Evolutionary conservation across 2,797 vertebrate genomes (phyloP).

Genomic region (Morus bassanus): DNA sequence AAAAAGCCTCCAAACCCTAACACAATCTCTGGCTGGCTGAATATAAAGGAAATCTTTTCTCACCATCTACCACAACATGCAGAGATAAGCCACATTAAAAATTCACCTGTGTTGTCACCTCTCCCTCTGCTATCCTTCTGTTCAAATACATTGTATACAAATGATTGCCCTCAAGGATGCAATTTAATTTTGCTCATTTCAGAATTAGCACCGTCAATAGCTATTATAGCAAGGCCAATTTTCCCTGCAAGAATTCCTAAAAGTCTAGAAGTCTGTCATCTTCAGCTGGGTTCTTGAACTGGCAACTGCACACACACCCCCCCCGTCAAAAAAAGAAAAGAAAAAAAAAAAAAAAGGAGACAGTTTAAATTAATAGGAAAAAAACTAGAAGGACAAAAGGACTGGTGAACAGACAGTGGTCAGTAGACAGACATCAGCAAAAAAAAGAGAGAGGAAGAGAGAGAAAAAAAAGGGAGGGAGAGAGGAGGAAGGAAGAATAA

Average conservation of each 20-base stretch:
- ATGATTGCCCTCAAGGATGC: conserved; percentile 32
- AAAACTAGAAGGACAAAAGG: neutral
- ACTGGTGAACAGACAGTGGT: neutral
- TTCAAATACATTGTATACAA: conserved; percentile 47
- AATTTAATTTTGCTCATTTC: conserved; percentile 68
- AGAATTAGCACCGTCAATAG: conserved; percentile 54
- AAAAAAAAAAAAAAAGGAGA: neutral
- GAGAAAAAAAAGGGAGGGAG: neutral
- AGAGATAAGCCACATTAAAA: conserved; percentile 45
- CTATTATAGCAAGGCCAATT: conserved; percentile 62
- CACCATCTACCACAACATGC: conserved; percentile 14
- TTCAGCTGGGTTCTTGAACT: conserved; percentile 41
- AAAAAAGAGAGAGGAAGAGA: neutral
- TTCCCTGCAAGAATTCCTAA: conserved; percentile 64
- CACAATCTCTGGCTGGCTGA: neutral
- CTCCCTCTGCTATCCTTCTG: neutral
- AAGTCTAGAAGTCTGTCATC: conserved; percentile 22
- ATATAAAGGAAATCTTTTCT: neutral
- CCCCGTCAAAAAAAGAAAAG: too few species aligned
- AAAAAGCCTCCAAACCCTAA: neutral
- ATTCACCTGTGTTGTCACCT: conserved; percentile 44
- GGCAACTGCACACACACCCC: neutral
- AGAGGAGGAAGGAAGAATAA: neutral
- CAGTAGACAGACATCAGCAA: neutral
- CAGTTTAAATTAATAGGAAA: neutral